Conservation (phyloP, 2,113 vertebrate genomes). For the Indicator maculatus region DNA sequence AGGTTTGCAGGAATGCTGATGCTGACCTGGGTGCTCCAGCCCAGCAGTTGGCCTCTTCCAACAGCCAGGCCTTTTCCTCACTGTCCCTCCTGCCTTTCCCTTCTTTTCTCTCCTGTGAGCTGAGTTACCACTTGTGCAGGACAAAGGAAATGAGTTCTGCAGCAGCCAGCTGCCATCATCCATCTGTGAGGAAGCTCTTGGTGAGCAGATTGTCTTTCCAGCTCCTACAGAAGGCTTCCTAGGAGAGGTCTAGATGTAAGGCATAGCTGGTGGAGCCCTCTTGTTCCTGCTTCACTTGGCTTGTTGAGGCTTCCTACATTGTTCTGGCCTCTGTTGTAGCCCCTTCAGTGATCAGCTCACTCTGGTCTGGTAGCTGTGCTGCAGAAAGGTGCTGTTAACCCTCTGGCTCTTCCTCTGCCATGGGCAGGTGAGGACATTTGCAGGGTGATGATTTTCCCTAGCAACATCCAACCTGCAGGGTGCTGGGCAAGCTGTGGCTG, state of each 20-base stretch:
- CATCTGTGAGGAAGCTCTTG: not conserved
- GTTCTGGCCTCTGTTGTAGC: not conserved
- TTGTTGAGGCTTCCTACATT: not conserved
- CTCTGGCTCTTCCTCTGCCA: slow-evolving; percentile 2
- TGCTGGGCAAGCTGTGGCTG: slow-evolving; percentile 18
- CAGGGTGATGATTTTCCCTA: slow-evolving; percentile 32
- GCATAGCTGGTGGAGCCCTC: not conserved
- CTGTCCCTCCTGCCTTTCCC: not conserved
- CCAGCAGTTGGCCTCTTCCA: slow-evolving; percentile 6
- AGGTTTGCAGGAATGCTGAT: slow-evolving; percentile 41
- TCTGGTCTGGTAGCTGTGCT: not conserved
- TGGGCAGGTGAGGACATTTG: slow-evolving; percentile 41
- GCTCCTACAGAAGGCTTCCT: not conserved
- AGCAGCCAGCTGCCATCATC: not conserved
- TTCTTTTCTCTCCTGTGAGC: not conserved
- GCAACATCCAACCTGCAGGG: slow-evolving; percentile 22
- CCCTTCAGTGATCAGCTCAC: not conserved
- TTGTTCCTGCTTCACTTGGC: not conserved
- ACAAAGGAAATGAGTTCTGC: not conserved
- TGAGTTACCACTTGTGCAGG: not conserved
- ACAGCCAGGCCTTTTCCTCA: not conserved
- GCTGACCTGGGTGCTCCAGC: slow-evolving; percentile 55
- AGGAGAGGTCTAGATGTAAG: not conserved
- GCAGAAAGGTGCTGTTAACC: not conserved
- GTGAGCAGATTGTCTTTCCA: not conserved